Evolutionary conservation across 2,888 invertebrate species (phyloP).

Genomic region (Coronaproctus castanopsis): DNA sequence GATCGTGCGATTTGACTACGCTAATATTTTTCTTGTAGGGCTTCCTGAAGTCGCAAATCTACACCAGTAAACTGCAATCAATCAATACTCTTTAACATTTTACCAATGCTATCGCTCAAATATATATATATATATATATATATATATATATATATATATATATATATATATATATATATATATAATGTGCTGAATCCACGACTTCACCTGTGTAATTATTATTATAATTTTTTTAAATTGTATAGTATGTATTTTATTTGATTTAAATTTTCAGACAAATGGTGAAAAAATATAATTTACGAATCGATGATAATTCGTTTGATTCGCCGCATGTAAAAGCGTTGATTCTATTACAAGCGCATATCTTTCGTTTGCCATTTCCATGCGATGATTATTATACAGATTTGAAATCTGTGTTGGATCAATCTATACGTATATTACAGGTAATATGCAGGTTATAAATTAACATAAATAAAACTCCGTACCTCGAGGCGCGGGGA

Average conservation of each 20-base stretch:
- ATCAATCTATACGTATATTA: conserved; percentile 83
- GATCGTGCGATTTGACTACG: no score
- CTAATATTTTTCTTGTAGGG: no score
- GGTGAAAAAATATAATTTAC: conserved; percentile 48
- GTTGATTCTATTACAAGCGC: conserved; percentile 78
- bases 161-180: not conserved
- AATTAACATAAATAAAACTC: not conserved
- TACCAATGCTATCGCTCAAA: no score
- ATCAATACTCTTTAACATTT: no score
- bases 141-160: no score
- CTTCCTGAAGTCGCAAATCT: no score
- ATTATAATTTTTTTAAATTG: no score
- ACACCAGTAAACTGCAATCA: no score
- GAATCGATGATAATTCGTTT: conserved; percentile 48
- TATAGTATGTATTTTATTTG: no score
- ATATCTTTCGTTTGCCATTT: conserved; percentile 60
- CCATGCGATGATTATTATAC: conserved; percentile 88
- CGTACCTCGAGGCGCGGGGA: no score
- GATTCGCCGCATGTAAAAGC: conserved; percentile 92
- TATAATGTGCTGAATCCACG: not conserved
- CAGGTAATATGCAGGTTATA: conserved; percentile 42
- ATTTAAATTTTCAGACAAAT: conserved; percentile 42
- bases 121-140: no score
- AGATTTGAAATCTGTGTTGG: conserved; percentile 88
- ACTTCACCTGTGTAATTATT: no score